Conservation (phyloP, 2,113 vertebrate species). For the Spea bombifrons region DNA sequence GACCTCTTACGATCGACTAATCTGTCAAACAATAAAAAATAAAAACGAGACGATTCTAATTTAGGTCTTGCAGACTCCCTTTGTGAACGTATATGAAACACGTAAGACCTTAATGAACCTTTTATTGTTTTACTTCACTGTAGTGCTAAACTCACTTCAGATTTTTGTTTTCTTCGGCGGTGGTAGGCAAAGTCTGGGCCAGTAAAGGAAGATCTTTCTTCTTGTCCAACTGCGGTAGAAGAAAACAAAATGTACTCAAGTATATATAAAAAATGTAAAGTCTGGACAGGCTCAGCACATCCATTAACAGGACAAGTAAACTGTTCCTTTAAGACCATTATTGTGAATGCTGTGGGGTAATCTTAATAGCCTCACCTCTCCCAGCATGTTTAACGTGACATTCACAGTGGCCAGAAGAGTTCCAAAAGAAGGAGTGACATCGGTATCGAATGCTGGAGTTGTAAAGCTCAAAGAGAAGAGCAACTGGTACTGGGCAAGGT, state of each 20-base stretch:
- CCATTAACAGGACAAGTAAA: too few relatives aligned
- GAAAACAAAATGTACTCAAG: background rate
- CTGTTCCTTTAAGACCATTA: too few relatives aligned
- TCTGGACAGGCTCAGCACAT: too few relatives aligned
- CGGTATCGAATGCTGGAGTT: conserved; percentile 89
- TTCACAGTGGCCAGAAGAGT: conserved; percentile 93
- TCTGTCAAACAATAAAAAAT: background rate
- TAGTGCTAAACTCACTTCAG: conserved; percentile 75
- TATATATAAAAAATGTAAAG: too few relatives aligned
- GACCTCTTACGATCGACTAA: too few relatives aligned
- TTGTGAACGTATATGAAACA: too few relatives aligned
- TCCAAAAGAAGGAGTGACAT: conserved; percentile 93
- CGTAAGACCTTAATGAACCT: too few relatives aligned
- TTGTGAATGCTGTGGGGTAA: too few relatives aligned
- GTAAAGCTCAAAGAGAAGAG: conserved; percentile 93
- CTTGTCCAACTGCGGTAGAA: conserved; percentile 80
- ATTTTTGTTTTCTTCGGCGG: conserved; percentile 82
- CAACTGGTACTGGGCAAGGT: conserved; percentile 87
- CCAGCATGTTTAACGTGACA: conserved; percentile 88
- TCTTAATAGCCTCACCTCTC: conserved; percentile 72
- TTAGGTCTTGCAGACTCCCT: too few relatives aligned
- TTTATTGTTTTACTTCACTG: too few relatives aligned
- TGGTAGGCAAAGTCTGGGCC: conserved; percentile 72
- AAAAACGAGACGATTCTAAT: background rate
- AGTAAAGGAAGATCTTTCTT: conserved; percentile 84